These are phyloP conservation scores for Chauna torquata DNA, from an alignment of 2,113 vertebrate genomes.

Conservation along the genomic window DNA sequence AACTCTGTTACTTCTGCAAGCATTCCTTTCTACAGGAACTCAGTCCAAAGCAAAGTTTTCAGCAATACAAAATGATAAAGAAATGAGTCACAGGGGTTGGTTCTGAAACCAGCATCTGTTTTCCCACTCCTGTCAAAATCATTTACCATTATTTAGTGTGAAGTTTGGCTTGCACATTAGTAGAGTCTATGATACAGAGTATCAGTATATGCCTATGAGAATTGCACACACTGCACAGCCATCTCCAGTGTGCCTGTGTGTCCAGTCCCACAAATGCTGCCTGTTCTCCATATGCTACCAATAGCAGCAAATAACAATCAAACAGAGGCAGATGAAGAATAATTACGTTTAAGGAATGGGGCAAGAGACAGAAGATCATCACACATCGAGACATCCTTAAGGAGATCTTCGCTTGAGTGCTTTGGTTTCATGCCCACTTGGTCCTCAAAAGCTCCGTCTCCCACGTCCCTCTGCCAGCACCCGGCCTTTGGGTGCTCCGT, in stretches of 20 bases:
- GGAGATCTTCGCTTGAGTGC: not conserved
- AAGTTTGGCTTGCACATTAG: constrained; percentile 19
- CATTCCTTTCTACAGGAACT: not conserved
- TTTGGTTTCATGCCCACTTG: not conserved
- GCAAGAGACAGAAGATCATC: not conserved
- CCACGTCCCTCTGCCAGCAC: not conserved
- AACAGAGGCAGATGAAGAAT: not conserved
- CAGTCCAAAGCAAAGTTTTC: not conserved
- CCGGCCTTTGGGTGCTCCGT: not conserved
- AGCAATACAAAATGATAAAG: not conserved
- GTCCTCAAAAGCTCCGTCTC: not conserved
- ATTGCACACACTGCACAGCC: not conserved
- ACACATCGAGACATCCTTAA: not conserved
- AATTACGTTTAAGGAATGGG: not conserved
- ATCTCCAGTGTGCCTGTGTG: not conserved
- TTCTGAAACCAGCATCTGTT: constrained; percentile 52
- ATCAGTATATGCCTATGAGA: constrained; percentile 6
- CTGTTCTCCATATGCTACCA: not conserved
- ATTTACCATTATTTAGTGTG: constrained; percentile 24
- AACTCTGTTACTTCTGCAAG: constrained; percentile 3
- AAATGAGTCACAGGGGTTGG: not conserved
- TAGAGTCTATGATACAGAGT: not conserved
- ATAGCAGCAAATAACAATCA: not conserved
- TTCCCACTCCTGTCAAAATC: constrained; percentile 48
- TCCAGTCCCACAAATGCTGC: not conserved